Evolutionary conservation across 2,113 vertebrate species (phyloP).

Genomic region (Microtus ochrogaster): DNA sequence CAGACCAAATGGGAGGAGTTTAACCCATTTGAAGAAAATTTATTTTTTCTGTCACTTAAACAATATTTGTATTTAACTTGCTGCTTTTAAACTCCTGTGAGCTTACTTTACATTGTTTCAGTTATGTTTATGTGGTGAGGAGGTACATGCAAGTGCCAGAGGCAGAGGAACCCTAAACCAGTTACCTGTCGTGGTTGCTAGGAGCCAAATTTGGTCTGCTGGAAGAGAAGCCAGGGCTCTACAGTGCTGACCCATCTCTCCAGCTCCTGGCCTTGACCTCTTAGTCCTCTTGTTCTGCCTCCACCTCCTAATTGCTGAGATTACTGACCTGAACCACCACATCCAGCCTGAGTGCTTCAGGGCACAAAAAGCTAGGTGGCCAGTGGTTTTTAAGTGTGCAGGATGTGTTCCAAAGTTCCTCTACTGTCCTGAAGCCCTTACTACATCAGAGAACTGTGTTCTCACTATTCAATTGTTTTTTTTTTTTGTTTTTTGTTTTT

Average conservation of each 20-base stretch:
- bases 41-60: background rate
- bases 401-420: background rate
- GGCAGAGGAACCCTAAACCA: no score
- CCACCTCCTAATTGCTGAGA: background rate
- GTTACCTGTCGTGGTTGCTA: background rate
- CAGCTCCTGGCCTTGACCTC: background rate
- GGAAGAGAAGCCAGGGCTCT: background rate
- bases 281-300: background rate
- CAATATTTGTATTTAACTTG: background rate
- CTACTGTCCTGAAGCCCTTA: background rate
- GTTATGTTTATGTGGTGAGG: background rate
- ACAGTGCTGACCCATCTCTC: background rate
- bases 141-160: background rate
- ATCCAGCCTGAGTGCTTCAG: background rate
- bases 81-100: background rate
- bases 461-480: background rate
- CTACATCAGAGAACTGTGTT: background rate
- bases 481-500: no score
- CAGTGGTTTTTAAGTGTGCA: background rate
- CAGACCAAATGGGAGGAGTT: background rate
- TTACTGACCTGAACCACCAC: rapidly evolving
- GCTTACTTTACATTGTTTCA: background rate
- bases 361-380: background rate
- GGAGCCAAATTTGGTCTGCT: background rate
- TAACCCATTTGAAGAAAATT: background rate